Base-by-base conservation (phyloP, 2,797 vertebrate genomes). In the Champsocephalus esox region DNA sequence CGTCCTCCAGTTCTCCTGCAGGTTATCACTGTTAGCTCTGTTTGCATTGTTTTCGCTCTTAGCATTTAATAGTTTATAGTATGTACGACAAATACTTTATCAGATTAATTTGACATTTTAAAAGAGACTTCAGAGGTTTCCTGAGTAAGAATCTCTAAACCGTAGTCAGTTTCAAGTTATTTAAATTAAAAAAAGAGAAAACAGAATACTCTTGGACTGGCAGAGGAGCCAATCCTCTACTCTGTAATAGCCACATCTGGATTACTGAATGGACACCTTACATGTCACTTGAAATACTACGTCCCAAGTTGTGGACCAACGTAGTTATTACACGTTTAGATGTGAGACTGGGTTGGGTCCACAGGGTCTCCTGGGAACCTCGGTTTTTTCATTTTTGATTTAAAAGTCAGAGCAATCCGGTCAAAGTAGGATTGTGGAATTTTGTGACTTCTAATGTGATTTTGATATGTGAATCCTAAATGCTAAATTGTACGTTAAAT, bases 231-330 rank as follows among this genome's bases (percentile, higher is more conserved):
- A 17, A 44, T 48, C 59, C 45, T 43, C 46, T 44, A 14, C 34
- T 38, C 8, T 50, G 10, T 50, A 38, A 65, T 66, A 51, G 46
- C 58, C 54, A 12, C 17, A 5, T 7, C 52, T 51, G 51, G 45
- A 65, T 82, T 55, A 64, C 17, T 69, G 49, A 66, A 56, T 44
- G 51, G 57, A 7, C 41, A 45, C 59, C 3, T 28, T 28, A 28
- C 24, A 28, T 28, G 24, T 4, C 24, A 28, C 24, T 28, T 28
- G 24, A 28, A 28, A 28, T 28, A 28, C 24, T 28, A 28, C 24
- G 24, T 28, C 24, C 24, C 24, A 28, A 28, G 24, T 28, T 28
- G 24, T 28, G 24, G 24, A 28, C 24, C 24, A 28, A 28, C 24
- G 24, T 28, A 28, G 24, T 28, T 28, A 28, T 28, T 28, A 28